Base-by-base conservation (phyloP, 64 coral and sea anemone genomes). In the Montipora cactus region DNA sequence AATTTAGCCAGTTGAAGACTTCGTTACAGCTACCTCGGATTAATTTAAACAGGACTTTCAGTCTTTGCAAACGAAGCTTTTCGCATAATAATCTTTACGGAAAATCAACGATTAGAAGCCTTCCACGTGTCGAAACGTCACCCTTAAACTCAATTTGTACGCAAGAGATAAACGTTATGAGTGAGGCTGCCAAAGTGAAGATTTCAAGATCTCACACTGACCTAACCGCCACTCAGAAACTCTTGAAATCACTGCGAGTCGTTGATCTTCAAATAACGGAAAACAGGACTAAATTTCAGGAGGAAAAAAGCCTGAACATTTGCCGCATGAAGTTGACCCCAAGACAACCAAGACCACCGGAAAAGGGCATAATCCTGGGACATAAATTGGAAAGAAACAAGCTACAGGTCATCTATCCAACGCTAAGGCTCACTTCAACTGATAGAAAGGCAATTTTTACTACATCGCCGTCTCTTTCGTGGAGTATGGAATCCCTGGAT, bases 401-500 rank as follows among this genome's bases (percentile, higher is more conserved):
- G 9, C 45, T 86, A 7, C 62, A 86, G 68, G 82, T 67, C 46
- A 86, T 64, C 4, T 86, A 71, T 86, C 82, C 82, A 49, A 86
- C 66, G 1, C 82, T 86, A 9, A 69, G 45, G 71, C 82, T 86
- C 7, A 18, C 82, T 11, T 20, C 82, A 4, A 86, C 47, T 22
- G 82, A 86, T 86, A 69, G 16, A 21, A 71, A 50, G 62, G 66
- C 82, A 86, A 83, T 83, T 67, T 86, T 86, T 21, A 19, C 18
- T 49, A 49, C 67, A 49, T 86, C 82, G 5, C 82, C 82, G 16
- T 71, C 82, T 8, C 62, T 47, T 19, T 51, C 59, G 19, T 50
- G 45, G 64, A 86, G 82, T 22, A 48, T 86, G 44, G 82, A 71
- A 45, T 86, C 82, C 8, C 47, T 86, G 47, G 82, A 86, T 71